Percentiles rank a stretch among this genome's conserved stretches.
These are phyloP conservation scores for Athripsodes cinereus DNA, from an alignment of 2,888 invertebrate genomes.

Conservation along the genomic window DNA sequence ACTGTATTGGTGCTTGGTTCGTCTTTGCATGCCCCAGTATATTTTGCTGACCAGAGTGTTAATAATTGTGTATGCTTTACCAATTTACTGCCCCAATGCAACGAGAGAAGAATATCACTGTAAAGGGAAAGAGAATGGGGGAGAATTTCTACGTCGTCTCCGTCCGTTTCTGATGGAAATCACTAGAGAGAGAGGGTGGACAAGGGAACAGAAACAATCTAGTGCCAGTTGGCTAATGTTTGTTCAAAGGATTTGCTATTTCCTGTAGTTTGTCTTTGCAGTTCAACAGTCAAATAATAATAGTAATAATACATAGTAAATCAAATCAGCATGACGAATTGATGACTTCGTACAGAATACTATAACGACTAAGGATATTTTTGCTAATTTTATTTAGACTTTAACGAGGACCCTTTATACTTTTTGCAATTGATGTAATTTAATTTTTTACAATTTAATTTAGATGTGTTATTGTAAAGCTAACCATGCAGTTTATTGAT, in stretches of 20 bases:
- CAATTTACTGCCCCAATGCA: constrained; percentile 15
- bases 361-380: no score
- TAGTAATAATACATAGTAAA: no score
- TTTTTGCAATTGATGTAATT: no score
- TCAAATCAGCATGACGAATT: constrained; percentile 16
- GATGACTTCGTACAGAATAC: background rate
- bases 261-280: constrained; percentile 26
- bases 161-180: no score
- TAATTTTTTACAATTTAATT: no score
- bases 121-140: background rate
- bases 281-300: constrained; percentile 27
- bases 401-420: no score
- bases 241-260: constrained; percentile 26
- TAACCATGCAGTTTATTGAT: no score
- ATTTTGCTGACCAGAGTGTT: constrained; percentile 13
- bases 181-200: no score
- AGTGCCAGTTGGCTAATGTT: constrained; percentile 13
- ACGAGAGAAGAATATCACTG: background rate
- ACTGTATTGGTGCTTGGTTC: no score
- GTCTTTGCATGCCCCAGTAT: no score
- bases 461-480: no score
- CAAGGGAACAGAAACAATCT: background rate
- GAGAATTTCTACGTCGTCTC: background rate
- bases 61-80: constrained; percentile 22
- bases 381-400: no score